Base-by-base conservation (phyloP, 2,113 vertebrate genomes). In the Chaetorhynchus papuensis region DNA sequence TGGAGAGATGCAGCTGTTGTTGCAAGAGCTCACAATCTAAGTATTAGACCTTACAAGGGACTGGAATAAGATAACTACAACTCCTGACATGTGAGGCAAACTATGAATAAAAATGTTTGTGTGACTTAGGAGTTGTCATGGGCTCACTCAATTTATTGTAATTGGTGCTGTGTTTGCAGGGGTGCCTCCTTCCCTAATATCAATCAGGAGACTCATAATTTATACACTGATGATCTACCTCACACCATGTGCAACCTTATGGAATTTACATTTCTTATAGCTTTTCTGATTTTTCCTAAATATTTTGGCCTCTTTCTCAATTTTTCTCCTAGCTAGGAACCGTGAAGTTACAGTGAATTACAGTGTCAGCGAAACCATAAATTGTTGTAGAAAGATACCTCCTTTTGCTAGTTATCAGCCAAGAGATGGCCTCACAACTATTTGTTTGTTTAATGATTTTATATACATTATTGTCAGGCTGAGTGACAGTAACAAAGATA, bases 401-500 rank as follows among this genome's bases (percentile, higher is more conserved):
- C 74, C 53, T 41, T 47, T 92, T 92, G 88, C 53, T 54, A 41
- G 75, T 89, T 97, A 97, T 94, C 92, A 96, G 54, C 63, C 71
- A 87, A 74, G 52, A 95, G 86, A 90, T 71, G 82, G n/a, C 28
- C 94, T 96, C 93, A 63, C 24, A 96, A 64, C 83, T 79, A 85
- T 81, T 95, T 83, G 72, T 83, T 96, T 96, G 68, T 90, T 94
- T 93, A 94, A 93, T 93, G 56, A 44, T 77, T 96, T 92, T 91
- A 72, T 88, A 60, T 60, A 91, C 35, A 64, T 84, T 96, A 91
- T 93, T 97, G 75, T 94, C 93, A 96, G 80, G 79, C 42, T 96
- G 87, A 97, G 80, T 97, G 97, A 92, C 83, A 97, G 78, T 54
- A 91, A 41, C 77, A 96, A 96, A 92, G 91, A 93, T 88, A 94